Percentiles rank a stretch among this genome's conserved stretches.
phyloP scores from a whole-genome alignment of 2,113 vertebrate genomes.

The Chaetura pelagica region DNA sequence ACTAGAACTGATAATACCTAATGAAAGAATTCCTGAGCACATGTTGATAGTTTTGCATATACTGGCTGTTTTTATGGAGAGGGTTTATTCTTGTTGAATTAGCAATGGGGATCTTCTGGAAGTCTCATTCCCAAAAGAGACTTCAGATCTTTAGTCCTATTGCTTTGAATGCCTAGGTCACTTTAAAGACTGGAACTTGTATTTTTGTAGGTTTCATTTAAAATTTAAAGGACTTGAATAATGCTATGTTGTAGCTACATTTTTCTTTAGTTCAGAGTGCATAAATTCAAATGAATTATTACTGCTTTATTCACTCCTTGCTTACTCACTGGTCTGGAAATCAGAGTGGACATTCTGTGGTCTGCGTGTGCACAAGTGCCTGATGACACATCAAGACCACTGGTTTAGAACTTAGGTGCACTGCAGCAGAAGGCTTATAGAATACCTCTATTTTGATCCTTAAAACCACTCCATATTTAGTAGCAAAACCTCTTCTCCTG shows the following conservation, averaged over 20 bases:
- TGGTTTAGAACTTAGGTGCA: neutral
- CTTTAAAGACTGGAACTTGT: neutral
- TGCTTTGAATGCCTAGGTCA: neutral
- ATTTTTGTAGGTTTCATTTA: neutral
- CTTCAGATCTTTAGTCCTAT: neutral
- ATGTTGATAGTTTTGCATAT: neutral
- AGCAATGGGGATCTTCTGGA: neutral
- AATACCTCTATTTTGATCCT: constrained; percentile 12
- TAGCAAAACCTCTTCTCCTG: constrained; percentile 20
- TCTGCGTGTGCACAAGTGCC: neutral
- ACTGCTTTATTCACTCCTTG: neutral
- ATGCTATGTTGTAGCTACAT: neutral
- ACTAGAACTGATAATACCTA: neutral
- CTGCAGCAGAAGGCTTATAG: constrained; percentile 1
- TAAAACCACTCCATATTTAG: constrained; percentile 37
- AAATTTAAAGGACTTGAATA: neutral
- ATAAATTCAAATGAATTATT: neutral
- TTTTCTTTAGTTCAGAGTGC: neutral
- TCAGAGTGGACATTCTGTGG: neutral
- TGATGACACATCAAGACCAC: neutral
- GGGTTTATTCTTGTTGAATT: neutral
- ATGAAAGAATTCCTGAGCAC: neutral
- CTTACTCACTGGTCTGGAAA: neutral
- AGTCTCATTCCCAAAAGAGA: neutral
- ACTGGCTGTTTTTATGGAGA: neutral